Evolutionary conservation across 2,113 vertebrate species (phyloP).

Genomic region (Macrotus californicus): DNA sequence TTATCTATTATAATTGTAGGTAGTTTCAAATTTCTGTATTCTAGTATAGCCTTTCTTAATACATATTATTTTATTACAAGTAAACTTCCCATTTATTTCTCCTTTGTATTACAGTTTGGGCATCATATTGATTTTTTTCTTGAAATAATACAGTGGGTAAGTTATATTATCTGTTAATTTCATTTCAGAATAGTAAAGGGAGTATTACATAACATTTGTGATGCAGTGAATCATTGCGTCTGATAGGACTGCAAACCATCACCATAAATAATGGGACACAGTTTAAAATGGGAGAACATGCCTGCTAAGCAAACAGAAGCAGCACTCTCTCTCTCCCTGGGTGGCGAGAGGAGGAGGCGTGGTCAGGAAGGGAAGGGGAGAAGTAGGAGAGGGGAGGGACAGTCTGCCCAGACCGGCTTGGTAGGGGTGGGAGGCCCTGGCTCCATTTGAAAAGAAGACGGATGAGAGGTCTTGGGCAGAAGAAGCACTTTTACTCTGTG

Average conservation of each 20-base stretch:
- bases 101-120: background rate
- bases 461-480: background rate
- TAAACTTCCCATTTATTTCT: constrained; percentile 40
- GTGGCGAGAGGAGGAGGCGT: background rate
- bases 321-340: background rate
- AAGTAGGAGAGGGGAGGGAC: background rate
- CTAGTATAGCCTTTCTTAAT: background rate
- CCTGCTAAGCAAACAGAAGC: background rate
- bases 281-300: background rate
- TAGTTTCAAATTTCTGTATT: background rate
- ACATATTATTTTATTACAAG: constrained; percentile 35
- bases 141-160: constrained; percentile 45
- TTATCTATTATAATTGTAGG: background rate
- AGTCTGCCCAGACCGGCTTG: background rate
- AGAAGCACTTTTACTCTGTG: background rate
- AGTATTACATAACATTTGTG: constrained; percentile 32
- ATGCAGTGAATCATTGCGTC: constrained; percentile 5
- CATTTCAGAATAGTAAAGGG: constrained; percentile 40
- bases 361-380: background rate
- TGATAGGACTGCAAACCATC: background rate
- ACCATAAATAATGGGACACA: background rate
- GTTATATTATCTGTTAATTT: constrained; percentile 62
- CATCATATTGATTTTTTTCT: constrained; percentile 44
- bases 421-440: background rate
- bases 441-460: background rate